Evolutionary conservation across 2,888 invertebrate species (phyloP), one percentile per base, ranked within the genome.

Genomic region (Chrysolina americana): DNA sequence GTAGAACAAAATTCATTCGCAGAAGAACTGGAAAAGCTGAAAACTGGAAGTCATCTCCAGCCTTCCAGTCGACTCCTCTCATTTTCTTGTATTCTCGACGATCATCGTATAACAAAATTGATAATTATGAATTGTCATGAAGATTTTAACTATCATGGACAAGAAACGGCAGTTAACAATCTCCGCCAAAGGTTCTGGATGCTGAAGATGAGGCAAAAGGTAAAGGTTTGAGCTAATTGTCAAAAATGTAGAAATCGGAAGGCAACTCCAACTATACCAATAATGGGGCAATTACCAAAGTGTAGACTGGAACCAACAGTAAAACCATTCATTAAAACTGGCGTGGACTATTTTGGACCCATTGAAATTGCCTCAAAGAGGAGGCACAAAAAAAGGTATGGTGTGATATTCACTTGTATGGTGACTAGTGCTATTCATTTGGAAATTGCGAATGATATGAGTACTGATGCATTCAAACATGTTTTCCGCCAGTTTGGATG

Each of bases 81-180:
- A 44, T 44, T 44, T 44, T 44, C 44, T 44, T 44, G 10, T 44
- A 4, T 2, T 13, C 44, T 44, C 8, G 44, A 44, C 10, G 8
- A 44, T n/a, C 36, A 63, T 36, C 28, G 36, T 13, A 63, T 63
- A 10, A 63, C 63, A 2, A 63, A 63, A 36, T 19, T 63, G 15
- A 9, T 36, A 1, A 63, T 63, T 4, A 1, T 36, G 13, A 19
- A 75, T 50, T 75, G 59, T 63, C n/a, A 68, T 17, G 48, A n/a
- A n/a, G 44, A 44, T 13, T 44, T 44, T 2, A 44, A 44, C 8
- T 8, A 44, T 6, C 44, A 44, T 44, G 44, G 44, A 44, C 44
- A 44, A 44, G 44, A 44, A 2, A 44, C 15, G 8, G 44, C 44
- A 44, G 8, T 44, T 2, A 44, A 44, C 44, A 44, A 44, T 6